Base-by-base conservation (phyloP, 2,888 invertebrate genomes). In the Orchesella flavescens region DNA sequence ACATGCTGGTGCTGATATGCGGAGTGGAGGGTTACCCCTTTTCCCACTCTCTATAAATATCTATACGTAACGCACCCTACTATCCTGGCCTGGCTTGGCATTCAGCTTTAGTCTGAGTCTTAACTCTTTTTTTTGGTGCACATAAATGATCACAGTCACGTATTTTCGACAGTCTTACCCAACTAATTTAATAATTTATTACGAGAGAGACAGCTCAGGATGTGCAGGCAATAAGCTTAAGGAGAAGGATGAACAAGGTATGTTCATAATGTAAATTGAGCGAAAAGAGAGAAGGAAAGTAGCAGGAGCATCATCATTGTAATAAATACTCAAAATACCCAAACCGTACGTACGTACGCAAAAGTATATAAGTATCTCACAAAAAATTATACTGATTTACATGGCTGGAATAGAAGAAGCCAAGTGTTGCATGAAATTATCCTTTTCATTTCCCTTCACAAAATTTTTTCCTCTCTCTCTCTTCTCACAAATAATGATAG, bases 121-220 rank as follows among this genome's bases (percentile, higher is more conserved):
- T 4, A 34, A 10, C 17, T 59, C 4, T 34, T 15, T 63, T 15
- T 34, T 15, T 63, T 34, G 34, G 34, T 24, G 63, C 72, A 71
- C 63, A 80, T 61, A 73, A 80, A 80, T 80, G 73, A 80, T 80
- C 73, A 66, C 23, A 73, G 80, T 80, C 80, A 80, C 80, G 80
- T 80, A 66, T 17, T 71, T 80, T 73, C 80, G 73, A 80, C 80
- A 80, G 73, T 80, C 80, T 73, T 71, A 43, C 61, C 61, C 44
- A 55, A 44, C 80, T 79, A 79, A 79, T 79, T 79, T 79, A 79
- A 79, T 79, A 79, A 79, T 79, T 79, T 79, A 79, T 79, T 79
- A 65, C 78, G 66, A 71, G 68, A 44, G 55, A 78, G 55, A 73
- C 71, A 43, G 66, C 55, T 43, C 63, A 72, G 72, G 79, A 72